Evolutionary conservation across 2,113 vertebrate species (phyloP).

Genomic region (Ciconia boyciana): DNA sequence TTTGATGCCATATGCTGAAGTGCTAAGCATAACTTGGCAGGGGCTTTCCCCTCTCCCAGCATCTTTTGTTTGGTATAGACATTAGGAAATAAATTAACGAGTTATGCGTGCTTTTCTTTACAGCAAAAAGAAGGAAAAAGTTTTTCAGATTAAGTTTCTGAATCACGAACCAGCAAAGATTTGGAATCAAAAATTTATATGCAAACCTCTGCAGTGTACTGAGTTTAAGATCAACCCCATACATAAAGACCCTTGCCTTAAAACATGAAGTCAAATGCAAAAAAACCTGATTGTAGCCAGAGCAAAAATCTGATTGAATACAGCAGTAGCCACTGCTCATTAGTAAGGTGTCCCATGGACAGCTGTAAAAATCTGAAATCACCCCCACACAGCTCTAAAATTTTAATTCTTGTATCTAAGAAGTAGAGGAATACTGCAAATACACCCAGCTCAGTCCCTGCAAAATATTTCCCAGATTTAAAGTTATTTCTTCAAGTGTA

Average conservation of each 20-base stretch:
- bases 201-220: not conserved
- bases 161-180: constrained; percentile 22
- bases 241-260: not conserved
- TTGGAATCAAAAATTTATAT: constrained; percentile 11
- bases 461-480: constrained; percentile 15
- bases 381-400: not conserved
- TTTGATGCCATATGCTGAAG: not conserved
- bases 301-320: constrained; percentile 24
- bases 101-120: not conserved
- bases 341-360: not conserved
- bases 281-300: constrained; percentile 15
- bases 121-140: not conserved
- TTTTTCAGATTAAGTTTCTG: constrained; percentile 1
- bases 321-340: not conserved
- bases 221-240: not conserved
- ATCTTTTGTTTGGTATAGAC: constrained; percentile 16
- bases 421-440: constrained; percentile 9
- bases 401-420: not conserved
- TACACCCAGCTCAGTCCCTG: constrained; percentile 11
- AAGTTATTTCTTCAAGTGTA: constrained; percentile 60
- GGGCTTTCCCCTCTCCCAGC: not conserved
- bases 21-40: constrained; percentile 9
- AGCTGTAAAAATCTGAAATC: not conserved
- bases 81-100: constrained; percentile 21
- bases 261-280: not conserved